Conservation (phyloP, 2,888 invertebrate species). For the Steinernema carpocapsae region DNA sequence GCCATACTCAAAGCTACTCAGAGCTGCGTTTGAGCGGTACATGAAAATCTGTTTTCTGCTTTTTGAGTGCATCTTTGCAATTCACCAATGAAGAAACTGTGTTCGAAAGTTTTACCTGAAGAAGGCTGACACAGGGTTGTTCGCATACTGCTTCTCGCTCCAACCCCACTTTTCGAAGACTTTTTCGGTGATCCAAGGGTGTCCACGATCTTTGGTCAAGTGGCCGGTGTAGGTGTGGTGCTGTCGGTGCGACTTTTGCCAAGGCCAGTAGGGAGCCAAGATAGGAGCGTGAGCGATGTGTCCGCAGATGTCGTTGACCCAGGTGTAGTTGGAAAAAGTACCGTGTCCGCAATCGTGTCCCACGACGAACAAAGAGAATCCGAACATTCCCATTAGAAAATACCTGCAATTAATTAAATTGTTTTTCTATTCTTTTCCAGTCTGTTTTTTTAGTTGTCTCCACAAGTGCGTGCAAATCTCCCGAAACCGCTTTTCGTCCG, state of each 20-base stretch:
- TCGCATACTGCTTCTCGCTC: constrained; percentile 55
- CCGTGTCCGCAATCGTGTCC: constrained; percentile 64
- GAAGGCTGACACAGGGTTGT: constrained; percentile 40
- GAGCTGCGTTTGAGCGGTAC: too few species aligned
- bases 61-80: too few species aligned
- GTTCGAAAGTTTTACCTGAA: not conserved
- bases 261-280: constrained; percentile 62
- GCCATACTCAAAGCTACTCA: not conserved
- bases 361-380: constrained; percentile 56
- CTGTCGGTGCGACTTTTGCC: constrained; percentile 61
- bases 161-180: constrained; percentile 47
- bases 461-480: too few species aligned
- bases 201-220: constrained; percentile 48
- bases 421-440: not conserved
- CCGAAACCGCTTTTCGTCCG: too few species aligned
- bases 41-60: too few species aligned
- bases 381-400: constrained; percentile 60
- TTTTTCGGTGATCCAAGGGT: constrained; percentile 62
- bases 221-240: constrained; percentile 52
- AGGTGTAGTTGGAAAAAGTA: constrained; percentile 56
- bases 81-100: not conserved
- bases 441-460: not conserved
- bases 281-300: constrained; percentile 57
- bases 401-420: constrained; percentile 44
- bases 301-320: constrained; percentile 60